These are phyloP conservation scores for Meiosimyza decipiens DNA, from an alignment of 2,888 invertebrate species.

Conservation along the genomic window DNA sequence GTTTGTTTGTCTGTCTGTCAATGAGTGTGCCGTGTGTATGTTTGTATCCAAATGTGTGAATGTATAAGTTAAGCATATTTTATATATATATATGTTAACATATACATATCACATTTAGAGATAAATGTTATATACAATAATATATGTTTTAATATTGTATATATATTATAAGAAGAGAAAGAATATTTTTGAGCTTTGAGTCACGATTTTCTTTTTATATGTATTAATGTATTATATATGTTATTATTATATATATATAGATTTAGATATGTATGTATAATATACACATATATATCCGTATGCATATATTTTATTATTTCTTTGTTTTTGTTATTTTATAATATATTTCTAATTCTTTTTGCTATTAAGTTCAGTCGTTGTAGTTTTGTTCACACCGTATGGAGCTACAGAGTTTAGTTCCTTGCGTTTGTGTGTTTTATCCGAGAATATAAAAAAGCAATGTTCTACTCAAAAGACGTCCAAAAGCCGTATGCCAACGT, in stretches of 20 bases:
- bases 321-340: neutral
- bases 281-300: slow-evolving; percentile 14
- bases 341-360: slow-evolving; percentile 31
- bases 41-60: slow-evolving; percentile 3
- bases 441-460: slow-evolving; percentile 65
- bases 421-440: slow-evolving; percentile 43
- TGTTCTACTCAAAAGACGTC: slow-evolving; percentile 65
- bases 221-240: slow-evolving; percentile 21
- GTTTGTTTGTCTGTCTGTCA: neutral
- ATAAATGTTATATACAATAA: slow-evolving; percentile 34
- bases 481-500: slow-evolving; percentile 65
- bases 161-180: slow-evolving; percentile 28
- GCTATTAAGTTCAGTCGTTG: slow-evolving; percentile 32
- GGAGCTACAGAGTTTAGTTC: slow-evolving; percentile 46
- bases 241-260: slow-evolving; percentile 19
- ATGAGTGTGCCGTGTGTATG: neutral
- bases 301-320: slow-evolving; percentile 23
- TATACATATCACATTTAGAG: slow-evolving; percentile 30
- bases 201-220: slow-evolving; percentile 18
- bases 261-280: slow-evolving; percentile 8
- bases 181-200: slow-evolving; percentile 10
- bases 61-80: slow-evolving; percentile 19
- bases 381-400: slow-evolving; percentile 36
- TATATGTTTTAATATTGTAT: slow-evolving; percentile 35
- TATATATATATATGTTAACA: slow-evolving; percentile 27